Conservation (phyloP, 2,113 vertebrate genomes). For the Silurus glanis region DNA sequence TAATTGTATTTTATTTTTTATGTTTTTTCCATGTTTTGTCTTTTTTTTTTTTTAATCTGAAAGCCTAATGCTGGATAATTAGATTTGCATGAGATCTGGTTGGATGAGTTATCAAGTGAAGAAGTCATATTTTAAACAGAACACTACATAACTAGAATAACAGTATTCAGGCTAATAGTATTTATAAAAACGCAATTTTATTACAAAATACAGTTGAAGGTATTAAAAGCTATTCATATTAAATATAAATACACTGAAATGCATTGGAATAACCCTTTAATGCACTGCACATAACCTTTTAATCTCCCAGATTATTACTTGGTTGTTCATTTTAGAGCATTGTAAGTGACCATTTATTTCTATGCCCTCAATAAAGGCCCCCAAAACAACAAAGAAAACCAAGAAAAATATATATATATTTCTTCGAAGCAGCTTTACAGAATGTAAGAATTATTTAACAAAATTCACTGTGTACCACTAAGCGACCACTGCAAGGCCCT, state of each 20-base stretch:
- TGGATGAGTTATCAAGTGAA: not conserved
- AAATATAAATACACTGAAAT: not conserved
- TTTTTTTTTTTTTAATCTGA: not conserved
- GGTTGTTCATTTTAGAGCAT: not conserved
- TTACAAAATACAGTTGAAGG: not conserved
- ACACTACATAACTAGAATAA: not conserved
- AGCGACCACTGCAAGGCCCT: too few species aligned
- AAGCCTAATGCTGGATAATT: slow-evolving; percentile 4
- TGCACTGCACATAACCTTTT: not conserved
- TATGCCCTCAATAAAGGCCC: too few species aligned
- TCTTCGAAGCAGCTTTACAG: too few species aligned
- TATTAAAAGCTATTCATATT: not conserved
- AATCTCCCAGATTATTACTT: not conserved
- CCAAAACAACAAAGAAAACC: too few species aligned
- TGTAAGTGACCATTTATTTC: not conserved
- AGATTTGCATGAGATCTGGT: not conserved
- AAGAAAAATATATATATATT: too few species aligned
- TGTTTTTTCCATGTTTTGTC: slow-evolving; percentile 2
- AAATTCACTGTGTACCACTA: too few species aligned
- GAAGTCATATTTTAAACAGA: slow-evolving; percentile 4
- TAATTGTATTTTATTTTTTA: not conserved
- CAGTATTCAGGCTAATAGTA: not conserved
- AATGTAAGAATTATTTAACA: too few species aligned
- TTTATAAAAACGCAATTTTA: not conserved
- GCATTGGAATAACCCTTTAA: not conserved